Percentiles rank a stretch among this genome's conserved stretches.
Conservation (phyloP, 2,888 invertebrate genomes). For the Deilephila elpenor region DNA sequence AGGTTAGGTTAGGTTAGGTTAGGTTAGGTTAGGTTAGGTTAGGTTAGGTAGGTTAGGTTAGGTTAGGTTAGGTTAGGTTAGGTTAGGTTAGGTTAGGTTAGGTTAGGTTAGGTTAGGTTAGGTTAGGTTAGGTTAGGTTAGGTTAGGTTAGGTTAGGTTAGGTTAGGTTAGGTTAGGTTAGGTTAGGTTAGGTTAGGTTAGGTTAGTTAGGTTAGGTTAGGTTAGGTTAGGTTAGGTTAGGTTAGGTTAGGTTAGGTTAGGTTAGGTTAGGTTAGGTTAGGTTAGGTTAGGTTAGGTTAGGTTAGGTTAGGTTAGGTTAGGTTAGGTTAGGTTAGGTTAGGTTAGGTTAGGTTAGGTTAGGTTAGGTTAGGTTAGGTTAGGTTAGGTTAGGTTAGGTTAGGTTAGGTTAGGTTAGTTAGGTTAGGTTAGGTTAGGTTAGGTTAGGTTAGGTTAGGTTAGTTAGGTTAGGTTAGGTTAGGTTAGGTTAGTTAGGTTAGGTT, state of each 20-base stretch:
- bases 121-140: conserved; percentile 40
- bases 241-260: conserved; percentile 39
- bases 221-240: conserved; percentile 37
- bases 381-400: conserved; percentile 30
- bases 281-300: conserved; percentile 41
- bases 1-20: conserved; percentile 40
- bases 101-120: conserved; percentile 40
- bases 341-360: conserved; percentile 35
- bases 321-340: conserved; percentile 38
- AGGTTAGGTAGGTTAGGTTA: conserved; percentile 41
- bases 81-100: conserved; percentile 41
- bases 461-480: conserved; percentile 28
- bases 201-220: no score
- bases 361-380: conserved; percentile 32
- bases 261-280: conserved; percentile 40
- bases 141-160: conserved; percentile 37
- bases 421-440: conserved; percentile 31
- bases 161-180: conserved; percentile 40
- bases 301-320: conserved; percentile 38
- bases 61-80: conserved; percentile 39
- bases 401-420: conserved; percentile 32
- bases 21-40: conserved; percentile 41
- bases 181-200: conserved; percentile 38
- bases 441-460: no score
- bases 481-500: conserved; percentile 30